phyloP scores from a whole-genome alignment of 2,113 vertebrate species.

The Procapra przewalskii region DNA sequence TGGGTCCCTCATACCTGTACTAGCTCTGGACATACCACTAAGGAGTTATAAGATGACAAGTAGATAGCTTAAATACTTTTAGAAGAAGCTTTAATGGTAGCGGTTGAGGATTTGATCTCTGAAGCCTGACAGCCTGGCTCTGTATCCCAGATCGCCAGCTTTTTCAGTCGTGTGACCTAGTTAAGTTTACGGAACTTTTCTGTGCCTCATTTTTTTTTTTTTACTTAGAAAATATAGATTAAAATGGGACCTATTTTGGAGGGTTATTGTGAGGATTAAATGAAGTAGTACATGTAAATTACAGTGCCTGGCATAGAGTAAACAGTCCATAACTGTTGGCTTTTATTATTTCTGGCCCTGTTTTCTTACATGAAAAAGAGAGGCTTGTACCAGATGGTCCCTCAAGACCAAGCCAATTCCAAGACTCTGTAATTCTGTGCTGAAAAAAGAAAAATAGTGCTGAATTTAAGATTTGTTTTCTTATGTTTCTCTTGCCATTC shows the following conservation, averaged over 20 bases:
- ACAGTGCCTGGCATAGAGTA: not conserved
- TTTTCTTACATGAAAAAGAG: slow-evolving; percentile 50
- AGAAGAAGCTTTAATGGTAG: not conserved
- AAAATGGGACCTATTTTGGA: not conserved
- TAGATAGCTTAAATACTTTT: not conserved
- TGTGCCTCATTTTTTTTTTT: not conserved
- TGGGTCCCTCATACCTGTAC: not conserved
- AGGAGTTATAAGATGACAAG: not conserved
- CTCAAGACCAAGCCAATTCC: slow-evolving; percentile 45
- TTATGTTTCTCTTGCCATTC: slow-evolving; percentile 53
- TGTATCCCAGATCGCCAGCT: not conserved
- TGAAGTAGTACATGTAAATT: slow-evolving; percentile 48
- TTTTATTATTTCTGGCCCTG: slow-evolving; percentile 65
- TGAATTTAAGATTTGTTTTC: slow-evolving; percentile 57
- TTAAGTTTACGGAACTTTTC: not conserved
- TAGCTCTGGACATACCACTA: not conserved
- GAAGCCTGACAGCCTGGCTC: not conserved
- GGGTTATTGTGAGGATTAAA: not conserved
- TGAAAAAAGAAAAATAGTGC: slow-evolving; percentile 47
- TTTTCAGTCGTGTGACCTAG: not conserved
- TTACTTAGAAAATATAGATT: not conserved
- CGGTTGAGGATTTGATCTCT: not conserved
- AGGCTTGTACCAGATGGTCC: slow-evolving; percentile 63
- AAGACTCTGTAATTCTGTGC: slow-evolving; percentile 34
- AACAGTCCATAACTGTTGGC: slow-evolving; percentile 17